Evolutionary conservation across 2,797 vertebrate species (phyloP).

Genomic region (Phaenicophaeus curvirostris): DNA sequence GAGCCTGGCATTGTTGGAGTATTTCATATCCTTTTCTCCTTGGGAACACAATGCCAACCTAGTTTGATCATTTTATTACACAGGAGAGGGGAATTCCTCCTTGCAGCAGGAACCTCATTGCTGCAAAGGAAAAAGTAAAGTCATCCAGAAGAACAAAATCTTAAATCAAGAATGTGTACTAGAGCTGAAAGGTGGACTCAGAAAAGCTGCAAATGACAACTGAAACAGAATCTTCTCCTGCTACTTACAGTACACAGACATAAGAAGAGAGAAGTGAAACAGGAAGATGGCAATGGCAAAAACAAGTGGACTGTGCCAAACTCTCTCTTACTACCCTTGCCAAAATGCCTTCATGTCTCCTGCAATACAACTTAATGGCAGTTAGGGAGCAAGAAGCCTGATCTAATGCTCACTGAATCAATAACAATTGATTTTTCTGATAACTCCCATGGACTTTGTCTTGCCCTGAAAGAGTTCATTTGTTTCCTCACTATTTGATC

Average conservation of each 20-base stretch:
- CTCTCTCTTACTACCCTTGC: neutral
- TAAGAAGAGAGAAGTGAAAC: neutral
- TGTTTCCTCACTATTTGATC: neutral
- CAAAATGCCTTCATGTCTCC: constrained; percentile 23
- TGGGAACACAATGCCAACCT: neutral
- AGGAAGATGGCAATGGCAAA: neutral
- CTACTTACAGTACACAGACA: neutral
- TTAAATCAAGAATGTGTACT: neutral
- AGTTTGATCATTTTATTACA: constrained; percentile 19
- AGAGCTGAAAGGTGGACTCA: neutral
- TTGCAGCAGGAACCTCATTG: neutral
- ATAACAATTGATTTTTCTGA: constrained; percentile 32
- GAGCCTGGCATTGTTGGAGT: neutral
- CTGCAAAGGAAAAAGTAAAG: constrained; percentile 13
- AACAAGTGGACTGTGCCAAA: neutral
- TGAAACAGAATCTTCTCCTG: neutral
- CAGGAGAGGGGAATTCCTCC: constrained; percentile 13
- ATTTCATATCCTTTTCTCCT: constrained; percentile 25
- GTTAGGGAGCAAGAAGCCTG: constrained; percentile 26
- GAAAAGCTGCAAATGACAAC: constrained; percentile 14
- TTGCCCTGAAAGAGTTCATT: constrained; percentile 21
- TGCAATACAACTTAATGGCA: constrained; percentile 39
- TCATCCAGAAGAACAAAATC: neutral
- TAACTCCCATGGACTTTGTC: neutral
- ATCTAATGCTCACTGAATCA: constrained; percentile 48